Percentiles rank a stretch among this genome's conserved stretches.
These are phyloP conservation scores for Loripinus fragilis DNA, from an alignment of 2,888 invertebrate genomes.

Conservation along the genomic window DNA sequence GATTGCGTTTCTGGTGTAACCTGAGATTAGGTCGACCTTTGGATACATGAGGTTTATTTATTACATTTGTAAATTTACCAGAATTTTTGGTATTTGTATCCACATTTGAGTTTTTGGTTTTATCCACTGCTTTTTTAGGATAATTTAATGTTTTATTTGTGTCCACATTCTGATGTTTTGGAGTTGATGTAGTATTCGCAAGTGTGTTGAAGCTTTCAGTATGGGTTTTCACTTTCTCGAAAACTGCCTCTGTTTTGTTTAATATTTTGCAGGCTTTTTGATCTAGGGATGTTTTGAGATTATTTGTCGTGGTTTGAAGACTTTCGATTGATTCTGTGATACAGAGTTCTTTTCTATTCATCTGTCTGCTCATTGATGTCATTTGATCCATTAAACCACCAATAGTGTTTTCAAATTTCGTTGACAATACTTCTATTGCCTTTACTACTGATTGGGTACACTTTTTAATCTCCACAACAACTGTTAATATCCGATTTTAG, in stretches of 20 bases:
- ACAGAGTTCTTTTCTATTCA: neutral
- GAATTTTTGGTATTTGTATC: too few species aligned
- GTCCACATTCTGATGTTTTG: neutral
- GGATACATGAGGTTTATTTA: too few species aligned
- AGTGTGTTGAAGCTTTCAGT: neutral
- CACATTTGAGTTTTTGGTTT: too few species aligned
- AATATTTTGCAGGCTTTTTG: slow-evolving; percentile 3
- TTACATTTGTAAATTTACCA: too few species aligned
- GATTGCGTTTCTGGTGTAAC: too few species aligned
- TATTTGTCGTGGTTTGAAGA: neutral
- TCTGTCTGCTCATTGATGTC: neutral
- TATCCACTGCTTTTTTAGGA: too few species aligned
- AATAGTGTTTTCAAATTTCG: neutral
- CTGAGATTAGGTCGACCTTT: too few species aligned
- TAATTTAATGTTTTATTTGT: neutral
- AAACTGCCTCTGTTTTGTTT: slow-evolving; percentile 3
- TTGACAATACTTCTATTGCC: neutral
- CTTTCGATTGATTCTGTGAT: neutral
- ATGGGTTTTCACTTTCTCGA: neutral
- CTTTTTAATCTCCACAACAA: neutral
- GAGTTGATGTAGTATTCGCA: neutral
- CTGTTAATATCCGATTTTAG: neutral
- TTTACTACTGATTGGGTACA: neutral
- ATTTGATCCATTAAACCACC: neutral
- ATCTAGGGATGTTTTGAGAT: neutral